These are phyloP conservation scores for Antidorcas marsupialis DNA, from an alignment of 2,113 vertebrate species.

Conservation along the genomic window DNA sequence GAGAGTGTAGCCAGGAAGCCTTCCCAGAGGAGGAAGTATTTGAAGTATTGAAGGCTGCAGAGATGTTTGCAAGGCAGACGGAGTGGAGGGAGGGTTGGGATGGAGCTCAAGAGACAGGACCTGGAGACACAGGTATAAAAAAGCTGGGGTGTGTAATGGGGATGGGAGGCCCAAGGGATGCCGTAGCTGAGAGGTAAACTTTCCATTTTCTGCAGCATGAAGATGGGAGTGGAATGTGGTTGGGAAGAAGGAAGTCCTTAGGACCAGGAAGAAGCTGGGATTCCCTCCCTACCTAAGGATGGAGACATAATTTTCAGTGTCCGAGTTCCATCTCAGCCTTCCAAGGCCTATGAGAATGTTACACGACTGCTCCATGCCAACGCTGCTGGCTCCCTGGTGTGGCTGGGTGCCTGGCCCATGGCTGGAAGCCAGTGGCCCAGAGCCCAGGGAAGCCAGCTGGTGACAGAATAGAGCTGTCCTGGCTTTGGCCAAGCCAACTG, in stretches of 20 bases:
- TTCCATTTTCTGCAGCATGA: not conserved
- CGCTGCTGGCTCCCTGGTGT: slow-evolving; percentile 44
- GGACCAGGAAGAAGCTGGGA: not conserved
- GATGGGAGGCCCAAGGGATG: not conserved
- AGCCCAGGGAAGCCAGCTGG: slow-evolving; percentile 66
- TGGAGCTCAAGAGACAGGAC: not conserved
- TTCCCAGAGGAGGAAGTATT: not conserved
- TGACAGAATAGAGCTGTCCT: slow-evolving; percentile 66
- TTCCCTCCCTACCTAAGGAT: not conserved
- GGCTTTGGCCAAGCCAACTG: slow-evolving; percentile 20
- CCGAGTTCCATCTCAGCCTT: slow-evolving; percentile 47
- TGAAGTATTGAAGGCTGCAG: not conserved
- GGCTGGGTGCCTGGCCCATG: slow-evolving; percentile 59
- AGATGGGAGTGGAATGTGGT: not conserved
- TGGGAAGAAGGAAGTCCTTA: not conserved
- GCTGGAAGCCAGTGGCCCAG: slow-evolving; percentile 61
- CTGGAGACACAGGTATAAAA: not conserved
- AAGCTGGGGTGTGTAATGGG: not conserved
- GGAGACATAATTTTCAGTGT: slow-evolving; percentile 10
- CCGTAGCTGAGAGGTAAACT: not conserved
- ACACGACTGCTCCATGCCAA: slow-evolving; percentile 23
- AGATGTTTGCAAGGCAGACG: not conserved
- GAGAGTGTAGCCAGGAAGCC: not conserved
- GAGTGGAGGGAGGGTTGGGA: not conserved
- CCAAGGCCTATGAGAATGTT: slow-evolving; percentile 7